Conservation (phyloP, 2,797 vertebrate species). For the Acanthurus tractus region DNA sequence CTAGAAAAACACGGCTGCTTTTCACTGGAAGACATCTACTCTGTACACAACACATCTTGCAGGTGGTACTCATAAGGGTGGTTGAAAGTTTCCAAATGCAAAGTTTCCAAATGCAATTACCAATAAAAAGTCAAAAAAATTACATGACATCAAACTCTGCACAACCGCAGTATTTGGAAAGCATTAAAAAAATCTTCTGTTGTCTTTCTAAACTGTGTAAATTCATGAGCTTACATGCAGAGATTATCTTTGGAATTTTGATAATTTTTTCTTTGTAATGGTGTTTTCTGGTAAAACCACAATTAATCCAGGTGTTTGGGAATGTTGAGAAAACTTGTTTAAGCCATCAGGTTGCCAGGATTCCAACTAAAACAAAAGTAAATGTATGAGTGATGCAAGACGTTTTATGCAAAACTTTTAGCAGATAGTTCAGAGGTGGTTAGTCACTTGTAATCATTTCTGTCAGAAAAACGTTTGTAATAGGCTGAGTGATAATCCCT, state of each 20-base stretch:
- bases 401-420: not conserved
- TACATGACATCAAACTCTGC: not conserved
- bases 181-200: not conserved
- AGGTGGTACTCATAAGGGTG: not conserved
- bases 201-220: not conserved
- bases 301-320: too few species aligned
- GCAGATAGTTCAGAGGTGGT: not conserved
- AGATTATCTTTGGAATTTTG: too few species aligned
- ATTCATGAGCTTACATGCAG: not conserved
- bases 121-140: not conserved
- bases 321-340: too few species aligned
- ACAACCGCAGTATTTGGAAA: not conserved
- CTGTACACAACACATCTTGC: not conserved
- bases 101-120: not conserved
- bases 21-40: constrained; percentile 26
- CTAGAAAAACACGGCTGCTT: constrained; percentile 28
- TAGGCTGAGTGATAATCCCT: too few species aligned
- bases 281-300: too few species aligned
- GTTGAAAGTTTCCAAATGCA: not conserved
- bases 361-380: too few species aligned
- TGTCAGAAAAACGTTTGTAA: too few species aligned
- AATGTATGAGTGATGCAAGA: too few species aligned
- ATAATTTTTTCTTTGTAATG: too few species aligned
- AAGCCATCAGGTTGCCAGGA: too few species aligned
- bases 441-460: not conserved